Evolutionary conservation across 2,113 vertebrate species (phyloP).

Genomic region (Sula dactylatra): DNA sequence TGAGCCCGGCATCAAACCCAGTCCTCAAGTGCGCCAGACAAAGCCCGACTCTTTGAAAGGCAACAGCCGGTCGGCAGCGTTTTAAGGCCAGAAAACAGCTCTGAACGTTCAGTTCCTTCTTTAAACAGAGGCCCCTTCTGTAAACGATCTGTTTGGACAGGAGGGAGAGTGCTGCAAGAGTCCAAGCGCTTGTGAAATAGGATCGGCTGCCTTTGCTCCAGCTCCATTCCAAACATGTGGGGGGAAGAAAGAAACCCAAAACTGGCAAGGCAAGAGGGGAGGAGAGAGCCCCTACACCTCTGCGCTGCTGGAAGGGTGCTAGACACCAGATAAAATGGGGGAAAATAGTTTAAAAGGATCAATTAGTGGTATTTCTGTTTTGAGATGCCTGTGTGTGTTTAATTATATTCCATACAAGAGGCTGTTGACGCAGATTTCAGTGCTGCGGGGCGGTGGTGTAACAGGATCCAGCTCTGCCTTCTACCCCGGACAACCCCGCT

Average conservation of each 20-base stretch:
- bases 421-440: background rate
- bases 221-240: conserved; percentile 35
- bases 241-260: conserved; percentile 17
- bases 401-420: background rate
- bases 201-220: background rate
- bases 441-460: background rate
- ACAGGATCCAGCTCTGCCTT: background rate
- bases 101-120: conserved; percentile 61
- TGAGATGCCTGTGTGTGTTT: background rate
- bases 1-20: background rate
- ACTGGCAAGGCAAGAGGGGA: background rate
- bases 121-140: conserved; percentile 66
- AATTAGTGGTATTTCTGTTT: conserved; percentile 2
- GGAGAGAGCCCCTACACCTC: background rate
- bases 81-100: conserved; percentile 51
- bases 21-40: background rate
- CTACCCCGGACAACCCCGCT: background rate
- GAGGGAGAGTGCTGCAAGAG: conserved; percentile 47
- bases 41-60: background rate
- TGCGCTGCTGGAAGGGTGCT: fast-evolving
- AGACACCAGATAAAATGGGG: background rate
- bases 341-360: background rate
- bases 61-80: conserved; percentile 13
- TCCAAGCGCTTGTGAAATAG: conserved; percentile 63
- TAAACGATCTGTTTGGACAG: conserved; percentile 68